Evolutionary conservation across 2,888 invertebrate species (phyloP).

Genomic region (Ormyrus thymus): DNA sequence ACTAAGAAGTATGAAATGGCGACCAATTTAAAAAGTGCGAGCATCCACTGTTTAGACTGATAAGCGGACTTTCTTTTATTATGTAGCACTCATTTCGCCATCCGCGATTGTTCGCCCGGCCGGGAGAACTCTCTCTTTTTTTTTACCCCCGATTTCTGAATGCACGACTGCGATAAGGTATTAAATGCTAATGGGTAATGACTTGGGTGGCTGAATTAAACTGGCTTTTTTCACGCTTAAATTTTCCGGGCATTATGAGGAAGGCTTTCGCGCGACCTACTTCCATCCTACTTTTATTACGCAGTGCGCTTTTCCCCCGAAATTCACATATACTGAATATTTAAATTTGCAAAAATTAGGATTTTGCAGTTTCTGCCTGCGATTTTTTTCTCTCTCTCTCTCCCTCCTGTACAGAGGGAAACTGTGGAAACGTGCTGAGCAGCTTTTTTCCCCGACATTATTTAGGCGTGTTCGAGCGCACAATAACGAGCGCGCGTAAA

Average conservation of each 20-base stretch:
- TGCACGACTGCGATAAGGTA: constrained; percentile 50
- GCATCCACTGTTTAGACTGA: constrained; percentile 29
- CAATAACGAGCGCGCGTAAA: too few relatives aligned
- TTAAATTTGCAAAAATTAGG: constrained; percentile 41
- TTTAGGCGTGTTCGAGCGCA: too few relatives aligned
- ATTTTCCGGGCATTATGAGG: constrained; percentile 44
- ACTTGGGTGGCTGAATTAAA: constrained; percentile 43
- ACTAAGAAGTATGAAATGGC: too few relatives aligned
- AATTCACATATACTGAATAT: constrained; percentile 43
- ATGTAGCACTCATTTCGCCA: constrained; percentile 3
- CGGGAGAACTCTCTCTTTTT: not conserved
- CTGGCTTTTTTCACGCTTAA: constrained; percentile 45
- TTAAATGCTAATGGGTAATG: constrained; percentile 53
- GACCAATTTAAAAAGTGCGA: constrained; percentile 22
- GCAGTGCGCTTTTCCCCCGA: constrained; percentile 4
- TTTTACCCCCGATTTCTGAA: constrained; percentile 45
- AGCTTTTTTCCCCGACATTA: not conserved
- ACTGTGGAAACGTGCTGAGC: too few relatives aligned
- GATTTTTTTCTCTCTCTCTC: too few relatives aligned
- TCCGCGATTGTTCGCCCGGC: constrained; percentile 27
- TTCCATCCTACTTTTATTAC: constrained; percentile 45
- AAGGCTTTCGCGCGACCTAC: constrained; percentile 41
- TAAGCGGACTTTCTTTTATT: constrained; percentile 28
- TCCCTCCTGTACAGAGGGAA: too few relatives aligned
- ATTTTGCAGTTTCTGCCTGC: constrained; percentile 7